Percentiles rank a stretch among this genome's conserved stretches.
phyloP scores from a whole-genome alignment of 2,797 vertebrate species.

The Mastacembelus armatus region DNA sequence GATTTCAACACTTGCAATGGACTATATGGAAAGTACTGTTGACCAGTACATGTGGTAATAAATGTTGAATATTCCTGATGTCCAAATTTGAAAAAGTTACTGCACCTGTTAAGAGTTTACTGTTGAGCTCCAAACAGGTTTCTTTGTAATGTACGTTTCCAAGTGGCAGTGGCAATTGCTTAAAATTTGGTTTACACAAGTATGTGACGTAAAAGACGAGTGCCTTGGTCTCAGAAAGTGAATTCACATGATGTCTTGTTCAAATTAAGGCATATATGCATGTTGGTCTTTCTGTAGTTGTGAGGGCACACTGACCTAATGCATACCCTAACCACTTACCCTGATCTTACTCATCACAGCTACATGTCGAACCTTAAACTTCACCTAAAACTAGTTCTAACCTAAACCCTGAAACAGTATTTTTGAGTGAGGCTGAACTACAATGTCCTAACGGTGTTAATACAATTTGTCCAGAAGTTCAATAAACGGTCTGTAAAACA shows the following conservation, averaged over 20 bases:
- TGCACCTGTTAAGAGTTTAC: slow-evolving; percentile 23
- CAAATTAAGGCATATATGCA: slow-evolving; percentile 40
- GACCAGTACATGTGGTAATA: slow-evolving; percentile 56
- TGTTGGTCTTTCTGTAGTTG: not conserved
- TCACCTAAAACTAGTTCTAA: not conserved
- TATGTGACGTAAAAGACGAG: slow-evolving; percentile 66
- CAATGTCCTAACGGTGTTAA: slow-evolving; percentile 23
- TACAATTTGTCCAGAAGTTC: slow-evolving; percentile 18
- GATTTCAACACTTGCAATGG: not conserved
- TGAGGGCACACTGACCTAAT: not conserved
- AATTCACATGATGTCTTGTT: slow-evolving; percentile 58
- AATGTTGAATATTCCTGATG: slow-evolving; percentile 31
- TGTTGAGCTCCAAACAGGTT: slow-evolving; percentile 10
- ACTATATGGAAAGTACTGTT: slow-evolving; percentile 61
- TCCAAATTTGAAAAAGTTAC: slow-evolving; percentile 15
- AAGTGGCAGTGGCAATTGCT: slow-evolving; percentile 31
- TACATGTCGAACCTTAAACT: not conserved
- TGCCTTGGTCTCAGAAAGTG: slow-evolving; percentile 72
- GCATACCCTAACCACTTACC: not conserved
- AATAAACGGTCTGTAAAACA: slow-evolving; percentile 23
- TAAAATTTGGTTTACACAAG: slow-evolving; percentile 39
- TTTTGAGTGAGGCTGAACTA: not conserved
- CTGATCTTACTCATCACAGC: not conserved
- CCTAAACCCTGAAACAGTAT: not conserved
- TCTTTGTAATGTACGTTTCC: slow-evolving; percentile 34